phyloP scores from a whole-genome alignment of 2,888 invertebrate genomes.

The Nephrotoma guestfalica region DNA sequence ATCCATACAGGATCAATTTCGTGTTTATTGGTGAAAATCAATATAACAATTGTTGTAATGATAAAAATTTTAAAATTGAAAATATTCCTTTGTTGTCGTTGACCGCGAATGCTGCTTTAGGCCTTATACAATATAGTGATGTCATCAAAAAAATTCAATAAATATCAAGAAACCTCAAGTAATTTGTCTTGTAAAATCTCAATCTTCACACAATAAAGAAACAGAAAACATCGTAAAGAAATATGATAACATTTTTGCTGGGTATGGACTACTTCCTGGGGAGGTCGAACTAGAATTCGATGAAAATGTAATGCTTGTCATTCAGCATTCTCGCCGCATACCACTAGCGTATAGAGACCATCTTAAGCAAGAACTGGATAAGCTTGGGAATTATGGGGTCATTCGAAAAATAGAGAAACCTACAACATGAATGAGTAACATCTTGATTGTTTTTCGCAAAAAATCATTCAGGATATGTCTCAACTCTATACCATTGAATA shows the following conservation, averaged over 20 bases:
- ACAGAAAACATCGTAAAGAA: background rate
- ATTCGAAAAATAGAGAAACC: background rate
- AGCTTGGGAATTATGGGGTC: background rate
- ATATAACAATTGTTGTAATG: too few species aligned
- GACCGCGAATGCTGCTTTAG: too few species aligned
- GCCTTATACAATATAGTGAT: too few species aligned
- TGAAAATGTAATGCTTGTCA: background rate
- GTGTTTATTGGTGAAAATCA: too few species aligned
- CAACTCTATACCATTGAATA: background rate
- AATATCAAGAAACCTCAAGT: too few species aligned
- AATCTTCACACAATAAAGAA: too few species aligned
- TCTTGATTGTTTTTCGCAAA: background rate
- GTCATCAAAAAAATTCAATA: too few species aligned
- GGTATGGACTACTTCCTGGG: background rate
- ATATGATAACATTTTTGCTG: background rate
- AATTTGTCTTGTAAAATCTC: too few species aligned
- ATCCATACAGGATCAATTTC: too few species aligned
- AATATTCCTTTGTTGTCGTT: too few species aligned
- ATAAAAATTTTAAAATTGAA: too few species aligned
- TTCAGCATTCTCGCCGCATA: background rate
- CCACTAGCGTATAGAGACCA: background rate
- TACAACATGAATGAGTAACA: background rate
- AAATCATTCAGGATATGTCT: background rate
- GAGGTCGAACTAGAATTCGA: background rate
- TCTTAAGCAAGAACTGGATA: background rate